Evolutionary conservation across 2,797 vertebrate species (phyloP), one percentile per base, ranked within the genome.

Genomic region (Esox lucius): DNA sequence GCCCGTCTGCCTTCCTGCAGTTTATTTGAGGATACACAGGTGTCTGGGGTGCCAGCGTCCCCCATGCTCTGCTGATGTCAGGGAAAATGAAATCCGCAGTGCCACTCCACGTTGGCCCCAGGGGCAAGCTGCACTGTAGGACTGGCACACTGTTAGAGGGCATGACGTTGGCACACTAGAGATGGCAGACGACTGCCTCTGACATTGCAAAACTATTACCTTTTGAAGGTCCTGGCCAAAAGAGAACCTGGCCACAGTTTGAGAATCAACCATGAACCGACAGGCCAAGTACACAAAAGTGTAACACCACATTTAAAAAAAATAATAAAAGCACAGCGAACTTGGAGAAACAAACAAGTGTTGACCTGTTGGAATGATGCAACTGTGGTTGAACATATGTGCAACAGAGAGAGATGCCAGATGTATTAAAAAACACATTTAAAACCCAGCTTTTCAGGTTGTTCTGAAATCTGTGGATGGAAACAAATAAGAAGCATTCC

Each of bases 51-150:
- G 73, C 65, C 64, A 65, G 76, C 71, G 76, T 73, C 76, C 53
- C 56, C 53, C 56, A 61, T 76, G 70, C 79, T 51, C 61, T 72
- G 81, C 83, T 86, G 82, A 78, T 75, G 78, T 68, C 73, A 80
- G 76, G 67, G 73, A 24, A 72, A 83, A 75, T 33, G 26, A 80
- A 49, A 78, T 39, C 75, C 49, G 26, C 28, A n/a, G 48, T 72
- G 74, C 72, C 78, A 78, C 67, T 75, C 56, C 69, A 22, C n/a
- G 15, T 13, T 24, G 46, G 42, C 46, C 70, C 35, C 67, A 24
- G 33, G 39, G 13, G 39, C 39, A 46, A 39, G 22, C 35, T 46
- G 19, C 35, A 42, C 65, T 35, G 5, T 11, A 35, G 19, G 3
- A 28, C 17, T 74, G 15, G 28, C 26, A 49, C 46, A 62, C 61